Conservation (phyloP, 2,113 vertebrate species). For the Gymnobelideus leadbeateri region DNA sequence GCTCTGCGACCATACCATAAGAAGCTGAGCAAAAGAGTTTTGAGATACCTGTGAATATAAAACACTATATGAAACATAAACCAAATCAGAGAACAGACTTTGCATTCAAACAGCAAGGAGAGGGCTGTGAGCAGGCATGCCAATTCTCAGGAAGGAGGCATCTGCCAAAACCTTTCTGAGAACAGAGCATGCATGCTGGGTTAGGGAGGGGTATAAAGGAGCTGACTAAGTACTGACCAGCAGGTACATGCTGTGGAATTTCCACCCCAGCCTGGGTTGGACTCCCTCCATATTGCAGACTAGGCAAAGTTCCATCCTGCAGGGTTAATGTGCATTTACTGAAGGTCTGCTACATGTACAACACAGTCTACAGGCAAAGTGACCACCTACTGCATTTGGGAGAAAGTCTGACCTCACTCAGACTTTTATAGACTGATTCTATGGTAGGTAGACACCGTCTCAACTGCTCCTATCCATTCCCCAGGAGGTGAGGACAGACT, state of each 20-base stretch:
- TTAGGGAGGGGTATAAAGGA: background rate
- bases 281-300: background rate
- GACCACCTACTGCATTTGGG: background rate
- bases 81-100: background rate
- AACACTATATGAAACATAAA: background rate
- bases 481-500: background rate
- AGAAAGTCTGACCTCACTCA: background rate
- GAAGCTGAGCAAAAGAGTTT: background rate
- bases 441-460: background rate
- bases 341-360: background rate
- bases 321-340: background rate
- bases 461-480: background rate
- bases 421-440: background rate
- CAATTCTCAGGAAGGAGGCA: background rate
- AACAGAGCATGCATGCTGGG: background rate
- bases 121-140: background rate
- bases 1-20: background rate
- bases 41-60: background rate
- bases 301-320: background rate
- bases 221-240: slow-evolving; percentile 5
- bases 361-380: background rate
- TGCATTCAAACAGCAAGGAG: background rate
- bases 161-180: background rate
- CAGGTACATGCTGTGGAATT: background rate
- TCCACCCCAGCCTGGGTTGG: background rate